Evolutionary conservation across 2,888 invertebrate species (phyloP), one percentile per base, ranked within the genome.

Genomic region (Volucella inanis): DNA sequence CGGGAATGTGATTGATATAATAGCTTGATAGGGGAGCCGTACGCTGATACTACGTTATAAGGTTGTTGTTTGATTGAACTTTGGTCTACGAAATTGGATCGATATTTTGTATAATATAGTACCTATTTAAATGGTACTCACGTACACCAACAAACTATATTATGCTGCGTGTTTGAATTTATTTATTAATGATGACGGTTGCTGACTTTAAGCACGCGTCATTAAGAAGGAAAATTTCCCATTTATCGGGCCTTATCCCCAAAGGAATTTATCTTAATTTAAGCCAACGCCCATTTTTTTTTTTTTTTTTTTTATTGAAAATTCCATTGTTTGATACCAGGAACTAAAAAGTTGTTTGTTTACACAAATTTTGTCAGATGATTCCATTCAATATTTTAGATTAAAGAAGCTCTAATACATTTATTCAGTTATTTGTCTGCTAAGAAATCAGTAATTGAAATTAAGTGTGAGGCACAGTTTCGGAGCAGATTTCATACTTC

Each of bases 101-200:
- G 76, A 54, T 61, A 71, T 54, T 62, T 54, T 52, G 54, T 49
- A 41, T 64, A 43, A 45, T 64, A 54, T 52, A 39, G 18, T 45
- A 41, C 45, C 62, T 45, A 59, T 64, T 76, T 70, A 82, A 72
- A 82, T 71, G 78, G 22, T 47, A 22, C 54, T 67, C 77, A 78
- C 77, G 77, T 82, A 77, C 65, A 65, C 65, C 47, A 39, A 57
- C 75, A 67, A 59, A 76, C 78, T 82, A 67, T 47, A 49, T 71
- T 65, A 71, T 67, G 59, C 61, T 77, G 65, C 65, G 71, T 82
- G 78, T 71, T 77, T 72, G 71, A 72, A 82, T 64, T 82, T 78
- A 77, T 82, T 78, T 82, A 72, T 82, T 78, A 78, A 82, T 82
- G 82, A 82, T 71, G 70, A 78, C 54, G 68, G 82, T 65, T 61